Percentiles rank a stretch among this genome's conserved stretches.
Evolutionary conservation across 2,113 vertebrate genomes (phyloP).

Genomic region (Laticauda laticaudata): DNA sequence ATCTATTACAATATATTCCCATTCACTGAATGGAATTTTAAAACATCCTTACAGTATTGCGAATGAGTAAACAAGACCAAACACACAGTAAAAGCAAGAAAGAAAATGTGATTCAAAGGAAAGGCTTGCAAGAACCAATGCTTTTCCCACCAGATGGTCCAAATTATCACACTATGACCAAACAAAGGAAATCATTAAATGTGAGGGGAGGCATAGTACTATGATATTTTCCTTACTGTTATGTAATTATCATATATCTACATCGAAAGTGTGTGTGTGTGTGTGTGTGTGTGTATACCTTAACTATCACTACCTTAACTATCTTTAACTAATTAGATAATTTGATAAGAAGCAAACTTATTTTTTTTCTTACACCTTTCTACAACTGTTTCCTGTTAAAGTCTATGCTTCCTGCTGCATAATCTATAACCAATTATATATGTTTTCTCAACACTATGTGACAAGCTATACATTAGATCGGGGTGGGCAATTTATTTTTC

Average conservation of each 20-base stretch:
- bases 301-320: background rate
- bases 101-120: background rate
- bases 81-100: background rate
- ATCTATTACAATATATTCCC: background rate
- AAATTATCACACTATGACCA: background rate
- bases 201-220: background rate
- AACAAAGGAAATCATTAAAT: background rate
- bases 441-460: background rate
- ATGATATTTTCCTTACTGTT: background rate
- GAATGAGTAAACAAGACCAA: background rate
- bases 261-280: too few species aligned
- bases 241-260: background rate
- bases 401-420: background rate
- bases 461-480: background rate
- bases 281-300: too few species aligned
- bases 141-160: background rate
- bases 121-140: background rate
- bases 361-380: background rate
- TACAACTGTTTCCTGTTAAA: background rate
- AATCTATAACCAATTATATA: background rate
- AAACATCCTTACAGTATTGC: background rate
- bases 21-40: background rate
- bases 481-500: background rate
- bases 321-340: background rate
- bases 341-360: background rate